Evolutionary conservation across 1,140 invertebrate genomes (phyloP), one percentile per base, ranked within the genome.

Genomic region (Theocolax elegans): DNA sequence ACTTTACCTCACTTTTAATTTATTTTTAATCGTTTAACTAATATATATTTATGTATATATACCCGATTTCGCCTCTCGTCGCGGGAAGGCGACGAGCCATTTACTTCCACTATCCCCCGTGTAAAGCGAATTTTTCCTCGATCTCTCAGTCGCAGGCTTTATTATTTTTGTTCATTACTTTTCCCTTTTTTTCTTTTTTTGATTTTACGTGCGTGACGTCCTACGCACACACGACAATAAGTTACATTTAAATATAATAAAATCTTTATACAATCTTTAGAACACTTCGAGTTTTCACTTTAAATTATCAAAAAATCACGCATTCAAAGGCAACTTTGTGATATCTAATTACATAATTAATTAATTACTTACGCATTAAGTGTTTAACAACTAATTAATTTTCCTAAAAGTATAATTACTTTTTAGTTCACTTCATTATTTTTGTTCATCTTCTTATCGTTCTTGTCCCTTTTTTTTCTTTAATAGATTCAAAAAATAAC

Each of bases 161-260:
- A 17, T 23, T 42, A 6, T 44, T 42, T 44, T n/a, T 62, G 4
- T 31, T 62, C 40, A 35, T 38, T 58, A n/a, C n/a, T n/a, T n/a
- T n/a, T n/a, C n/a, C n/a, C n/a, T n/a, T n/a, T n/a, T n/a, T n/a
- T n/a, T n/a, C n/a, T 51, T 60, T 54, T 66, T 70, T 70, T 70
- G 49, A 64, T 64, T 70, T 70, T 64, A 64, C 67, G 67, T 70
- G 67, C 51, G 19, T 70, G 60, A 19, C 21, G 9, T 46, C 19
- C 13, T 44, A 8, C 46, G 38, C 44, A 66, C 54, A 71, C 69
- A 71, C 62, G 62, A 19, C 38, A 17, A 71, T 71, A 71, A 71
- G 69, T 65, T 66, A 71, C 53, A 71, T 59, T 71, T 71, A 71
- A 71, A 71, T 71, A 71, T 63, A 71, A 71, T 71, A 65, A 71